Percentiles rank a stretch among this genome's conserved stretches.
Evolutionary conservation across 2,113 vertebrate genomes (phyloP).

Genomic region (Psilopsiagon aymara): DNA sequence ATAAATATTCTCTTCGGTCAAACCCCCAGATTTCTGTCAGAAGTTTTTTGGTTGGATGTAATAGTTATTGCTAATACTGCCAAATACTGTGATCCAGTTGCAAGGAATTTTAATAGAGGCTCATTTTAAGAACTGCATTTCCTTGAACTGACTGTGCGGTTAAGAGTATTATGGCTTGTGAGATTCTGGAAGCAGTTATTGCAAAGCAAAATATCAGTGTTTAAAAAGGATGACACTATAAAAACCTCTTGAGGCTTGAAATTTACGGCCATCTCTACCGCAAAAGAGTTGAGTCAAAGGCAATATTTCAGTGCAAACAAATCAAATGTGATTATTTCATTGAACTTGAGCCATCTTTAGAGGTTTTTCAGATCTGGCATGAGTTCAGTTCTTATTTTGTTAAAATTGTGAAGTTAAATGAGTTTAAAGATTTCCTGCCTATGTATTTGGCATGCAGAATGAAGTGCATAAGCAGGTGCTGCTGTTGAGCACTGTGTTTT

Average conservation of each 20-base stretch:
- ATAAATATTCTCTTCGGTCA: background rate
- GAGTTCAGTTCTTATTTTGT: background rate
- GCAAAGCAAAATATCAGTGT: background rate
- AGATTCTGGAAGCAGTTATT: background rate
- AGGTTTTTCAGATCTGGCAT: background rate
- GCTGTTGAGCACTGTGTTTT: background rate
- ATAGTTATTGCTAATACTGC: background rate
- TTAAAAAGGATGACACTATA: background rate
- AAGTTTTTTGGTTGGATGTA: background rate
- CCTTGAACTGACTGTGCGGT: background rate
- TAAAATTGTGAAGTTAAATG: background rate
- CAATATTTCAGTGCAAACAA: background rate
- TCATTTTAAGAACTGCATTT: background rate
- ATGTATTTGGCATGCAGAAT: background rate
- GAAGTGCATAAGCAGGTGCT: background rate
- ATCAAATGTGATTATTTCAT: background rate
- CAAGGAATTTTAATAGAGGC: background rate
- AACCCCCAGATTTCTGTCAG: background rate
- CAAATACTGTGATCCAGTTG: background rate
- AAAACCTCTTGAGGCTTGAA: background rate
- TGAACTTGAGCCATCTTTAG: background rate
- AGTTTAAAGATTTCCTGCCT: background rate
- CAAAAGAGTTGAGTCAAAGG: background rate
- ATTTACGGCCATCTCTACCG: background rate
- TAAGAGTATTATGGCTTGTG: background rate